phyloP scores from a whole-genome alignment of 2,888 invertebrate species.

The Sympetrum striolatum region DNA sequence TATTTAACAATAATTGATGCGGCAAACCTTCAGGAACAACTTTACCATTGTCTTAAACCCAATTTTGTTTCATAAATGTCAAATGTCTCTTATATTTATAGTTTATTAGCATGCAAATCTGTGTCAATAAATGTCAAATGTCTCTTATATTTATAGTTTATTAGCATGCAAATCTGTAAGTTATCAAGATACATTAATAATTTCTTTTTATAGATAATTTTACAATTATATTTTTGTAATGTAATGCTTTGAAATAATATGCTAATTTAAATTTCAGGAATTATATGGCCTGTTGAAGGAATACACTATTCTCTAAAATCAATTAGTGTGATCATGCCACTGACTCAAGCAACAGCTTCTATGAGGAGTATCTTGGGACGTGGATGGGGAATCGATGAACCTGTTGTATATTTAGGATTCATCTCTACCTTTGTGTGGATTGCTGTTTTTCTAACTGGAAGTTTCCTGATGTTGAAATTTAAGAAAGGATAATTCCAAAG shows the following conservation, averaged over 20 bases:
- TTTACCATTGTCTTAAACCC: no score
- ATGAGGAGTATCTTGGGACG: constrained; percentile 83
- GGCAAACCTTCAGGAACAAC: no score
- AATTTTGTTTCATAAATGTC: no score
- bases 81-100: no score
- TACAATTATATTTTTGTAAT: neutral
- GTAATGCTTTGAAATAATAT: constrained; percentile 48
- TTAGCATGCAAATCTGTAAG: no score
- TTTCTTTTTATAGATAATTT: neutral
- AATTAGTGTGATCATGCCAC: constrained; percentile 77
- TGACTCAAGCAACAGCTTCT: constrained; percentile 88
- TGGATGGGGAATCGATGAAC: constrained; percentile 77
- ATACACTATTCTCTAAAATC: constrained; percentile 80
- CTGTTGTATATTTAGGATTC: constrained; percentile 82
- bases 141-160: no score
- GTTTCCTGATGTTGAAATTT: constrained; percentile 80
- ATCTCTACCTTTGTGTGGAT: constrained; percentile 82
- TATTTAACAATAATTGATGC: no score
- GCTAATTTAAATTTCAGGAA: constrained; percentile 59
- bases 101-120: no score
- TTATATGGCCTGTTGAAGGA: constrained; percentile 94
- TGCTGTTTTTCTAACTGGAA: constrained; percentile 73
- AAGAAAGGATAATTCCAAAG: constrained; percentile 73
- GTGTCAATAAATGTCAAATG: no score
- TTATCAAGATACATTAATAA: no score